Evolutionary conservation across 2,888 invertebrate genomes (phyloP).

Genomic region (Ophonus ardosiacus): DNA sequence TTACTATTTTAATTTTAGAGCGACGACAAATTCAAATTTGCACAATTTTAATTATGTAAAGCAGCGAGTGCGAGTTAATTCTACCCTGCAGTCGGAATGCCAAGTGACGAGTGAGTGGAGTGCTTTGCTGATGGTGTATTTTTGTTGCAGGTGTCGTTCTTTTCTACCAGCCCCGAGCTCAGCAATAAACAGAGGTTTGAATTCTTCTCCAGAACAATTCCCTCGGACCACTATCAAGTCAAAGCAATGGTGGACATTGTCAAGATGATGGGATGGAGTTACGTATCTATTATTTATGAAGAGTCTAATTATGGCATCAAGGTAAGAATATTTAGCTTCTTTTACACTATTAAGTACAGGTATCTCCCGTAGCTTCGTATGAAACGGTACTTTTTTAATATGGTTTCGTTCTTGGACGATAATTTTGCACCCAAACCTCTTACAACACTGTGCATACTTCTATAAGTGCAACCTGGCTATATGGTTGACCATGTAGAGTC

Average conservation of each 20-base stretch:
- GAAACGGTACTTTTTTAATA: no score
- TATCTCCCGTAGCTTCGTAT: no score
- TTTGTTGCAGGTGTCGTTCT: constrained; percentile 91
- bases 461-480: no score
- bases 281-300: constrained; percentile 96
- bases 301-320: constrained; percentile 97
- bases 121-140: constrained; percentile 24
- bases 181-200: constrained; percentile 97
- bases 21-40: constrained; percentile 45
- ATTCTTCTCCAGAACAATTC: constrained; percentile 95
- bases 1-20: constrained; percentile 50
- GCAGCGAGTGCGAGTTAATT: constrained; percentile 24
- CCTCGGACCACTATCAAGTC: constrained; percentile 95
- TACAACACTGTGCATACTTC: no score
- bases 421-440: no score
- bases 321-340: constrained; percentile 77
- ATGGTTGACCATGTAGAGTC: no score
- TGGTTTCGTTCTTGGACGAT: no score
- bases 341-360: no score
- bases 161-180: constrained; percentile 95
- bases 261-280: constrained; percentile 91
- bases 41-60: constrained; percentile 63
- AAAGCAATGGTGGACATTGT: constrained; percentile 97
- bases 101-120: not conserved
- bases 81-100: not conserved